These are phyloP conservation scores for Drosophila lacteicornis DNA, from an alignment of 1,140 invertebrate species.

Conservation along the genomic window DNA sequence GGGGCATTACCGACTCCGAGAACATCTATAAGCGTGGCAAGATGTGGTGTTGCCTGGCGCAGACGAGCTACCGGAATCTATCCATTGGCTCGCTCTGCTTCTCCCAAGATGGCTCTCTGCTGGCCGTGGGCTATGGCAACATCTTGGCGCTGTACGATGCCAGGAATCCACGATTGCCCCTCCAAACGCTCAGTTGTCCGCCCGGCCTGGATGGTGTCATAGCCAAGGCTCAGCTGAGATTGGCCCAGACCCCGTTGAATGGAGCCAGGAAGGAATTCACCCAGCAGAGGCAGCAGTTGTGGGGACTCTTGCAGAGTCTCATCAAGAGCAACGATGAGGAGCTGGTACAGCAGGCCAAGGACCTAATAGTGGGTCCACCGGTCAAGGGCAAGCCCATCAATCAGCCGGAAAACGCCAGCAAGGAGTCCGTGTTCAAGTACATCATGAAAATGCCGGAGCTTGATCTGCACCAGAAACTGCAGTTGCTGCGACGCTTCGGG, in stretches of 20 bases:
- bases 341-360: conserved; percentile 62
- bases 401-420: conserved; percentile 14
- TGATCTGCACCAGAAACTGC: conserved; percentile 73
- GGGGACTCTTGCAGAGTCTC: conserved; percentile 55
- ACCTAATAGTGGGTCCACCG: conserved; percentile 44
- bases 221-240: conserved; percentile 66
- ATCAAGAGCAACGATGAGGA: conserved; percentile 64
- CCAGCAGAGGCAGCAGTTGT: conserved; percentile 66
- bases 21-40: conserved; percentile 86
- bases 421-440: conserved; percentile 58
- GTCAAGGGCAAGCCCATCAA: conserved; percentile 7
- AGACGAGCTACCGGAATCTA: conserved; percentile 88
- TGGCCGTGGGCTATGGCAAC: conserved; percentile 90
- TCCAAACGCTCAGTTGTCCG: conserved; percentile 85
- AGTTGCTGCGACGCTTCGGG: conserved; percentile 71
- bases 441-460: conserved; percentile 78
- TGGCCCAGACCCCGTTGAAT: conserved; percentile 57
- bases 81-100: conserved; percentile 87
- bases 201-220: conserved; percentile 68
- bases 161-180: conserved; percentile 86
- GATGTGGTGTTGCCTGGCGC: conserved; percentile 89
- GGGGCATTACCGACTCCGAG: conserved; percentile 87
- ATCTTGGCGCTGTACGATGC: conserved; percentile 90
- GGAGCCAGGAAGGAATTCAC: conserved; percentile 50
- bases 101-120: conserved; percentile 91